Evolutionary conservation across 92 coral and sea anemone genomes (phyloP).

Genomic region (Palythoa grandiflora): DNA sequence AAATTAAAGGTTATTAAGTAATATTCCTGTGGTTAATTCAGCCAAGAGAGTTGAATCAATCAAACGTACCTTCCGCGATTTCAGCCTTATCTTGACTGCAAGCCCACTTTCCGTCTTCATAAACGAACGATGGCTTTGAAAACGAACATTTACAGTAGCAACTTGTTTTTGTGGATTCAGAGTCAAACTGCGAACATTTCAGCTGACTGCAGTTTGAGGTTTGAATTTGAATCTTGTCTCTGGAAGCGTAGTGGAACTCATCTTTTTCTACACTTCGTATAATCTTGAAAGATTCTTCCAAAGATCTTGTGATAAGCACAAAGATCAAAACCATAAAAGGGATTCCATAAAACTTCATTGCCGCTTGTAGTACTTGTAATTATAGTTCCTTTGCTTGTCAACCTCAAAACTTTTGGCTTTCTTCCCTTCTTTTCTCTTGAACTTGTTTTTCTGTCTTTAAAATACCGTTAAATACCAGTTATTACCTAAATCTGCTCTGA

Average conservation of each 20-base stretch:
- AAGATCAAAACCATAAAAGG: background rate
- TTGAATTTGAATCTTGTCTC: constrained; percentile 9
- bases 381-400: background rate
- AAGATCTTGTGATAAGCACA: background rate
- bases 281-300: background rate
- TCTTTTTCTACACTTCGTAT: constrained; percentile 17
- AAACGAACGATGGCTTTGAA: constrained; percentile 2
- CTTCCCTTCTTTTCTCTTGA: too few relatives aligned
- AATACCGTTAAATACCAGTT: too few relatives aligned
- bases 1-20: too few relatives aligned
- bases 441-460: too few relatives aligned
- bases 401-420: too few relatives aligned
- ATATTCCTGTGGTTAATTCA: too few relatives aligned
- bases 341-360: background rate
- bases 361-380: background rate
- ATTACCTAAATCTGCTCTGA: too few relatives aligned
- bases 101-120: constrained; percentile 22
- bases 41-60: too few relatives aligned
- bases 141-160: constrained; percentile 21
- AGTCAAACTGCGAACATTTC: background rate
- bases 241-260: background rate
- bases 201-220: background rate
- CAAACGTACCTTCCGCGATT: too few relatives aligned
- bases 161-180: background rate
- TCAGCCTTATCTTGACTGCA: background rate